These are phyloP conservation scores for Campaea margaritaria DNA, from an alignment of 2,888 invertebrate genomes.

Conservation along the genomic window DNA sequence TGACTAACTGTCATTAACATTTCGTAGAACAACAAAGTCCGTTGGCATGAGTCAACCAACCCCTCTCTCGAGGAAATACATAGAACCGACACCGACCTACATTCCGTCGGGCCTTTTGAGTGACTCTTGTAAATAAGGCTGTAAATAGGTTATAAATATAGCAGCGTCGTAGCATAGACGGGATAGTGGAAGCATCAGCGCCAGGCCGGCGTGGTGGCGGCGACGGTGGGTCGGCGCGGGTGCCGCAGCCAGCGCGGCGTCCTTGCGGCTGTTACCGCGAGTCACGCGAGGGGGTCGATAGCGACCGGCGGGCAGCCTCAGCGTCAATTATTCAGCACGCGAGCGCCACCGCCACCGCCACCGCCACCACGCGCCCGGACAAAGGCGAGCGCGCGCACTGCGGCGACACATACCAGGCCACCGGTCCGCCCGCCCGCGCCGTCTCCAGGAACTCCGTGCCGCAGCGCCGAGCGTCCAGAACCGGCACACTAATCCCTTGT, in stretches of 20 bases:
- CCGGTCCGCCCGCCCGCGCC: conserved; percentile 61
- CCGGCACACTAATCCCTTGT: conserved; percentile 65
- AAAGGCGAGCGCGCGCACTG: conserved; percentile 71
- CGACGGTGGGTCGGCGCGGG: conserved; percentile 59
- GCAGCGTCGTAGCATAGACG: conserved; percentile 26
- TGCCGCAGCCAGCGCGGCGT: conserved; percentile 82
- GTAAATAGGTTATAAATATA: conserved; percentile 36
- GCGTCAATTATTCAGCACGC: conserved; percentile 81
- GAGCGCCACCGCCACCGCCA: conserved; percentile 64
- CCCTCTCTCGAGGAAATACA: conserved; percentile 18
- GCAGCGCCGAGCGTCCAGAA: conserved; percentile 54
- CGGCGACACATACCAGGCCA: conserved; percentile 76
- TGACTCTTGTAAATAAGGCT: conserved; percentile 27
- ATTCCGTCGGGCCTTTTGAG: conserved; percentile 27
- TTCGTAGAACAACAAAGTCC: conserved; percentile 37
- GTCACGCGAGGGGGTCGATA: conserved; percentile 84
- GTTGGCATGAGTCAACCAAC: conserved; percentile 19
- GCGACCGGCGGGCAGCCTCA: conserved; percentile 80
- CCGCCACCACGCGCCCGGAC: conserved; percentile 67
- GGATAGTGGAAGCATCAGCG: conserved; percentile 24
- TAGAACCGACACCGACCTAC: conserved; percentile 11
- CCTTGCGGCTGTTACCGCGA: conserved; percentile 75
- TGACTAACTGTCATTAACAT: conserved; percentile 36
- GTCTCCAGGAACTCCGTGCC: conserved; percentile 42
- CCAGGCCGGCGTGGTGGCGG: conserved; percentile 43